Conservation (phyloP, 2,888 invertebrate species). For the Lissocephala sabroskyi region DNA sequence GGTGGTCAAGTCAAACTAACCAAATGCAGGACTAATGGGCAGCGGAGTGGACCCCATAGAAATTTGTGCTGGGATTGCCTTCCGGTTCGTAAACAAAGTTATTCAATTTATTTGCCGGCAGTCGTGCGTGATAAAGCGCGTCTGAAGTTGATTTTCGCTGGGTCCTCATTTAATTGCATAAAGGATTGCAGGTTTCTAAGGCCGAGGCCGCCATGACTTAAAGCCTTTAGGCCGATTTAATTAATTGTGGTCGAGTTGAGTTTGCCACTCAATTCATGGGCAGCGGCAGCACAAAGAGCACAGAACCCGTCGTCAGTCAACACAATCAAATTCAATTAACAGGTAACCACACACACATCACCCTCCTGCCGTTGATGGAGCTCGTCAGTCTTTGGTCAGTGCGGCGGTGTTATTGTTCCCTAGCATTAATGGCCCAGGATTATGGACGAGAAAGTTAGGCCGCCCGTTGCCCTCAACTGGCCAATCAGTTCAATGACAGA, state of each 20-base stretch:
- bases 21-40: not conserved
- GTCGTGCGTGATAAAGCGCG: conserved; percentile 21
- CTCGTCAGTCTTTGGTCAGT: no score
- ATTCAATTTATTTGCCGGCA: conserved; percentile 51
- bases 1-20: conserved; percentile 40
- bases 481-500: conserved; percentile 36
- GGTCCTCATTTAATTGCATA: conserved; percentile 42
- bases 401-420: no score
- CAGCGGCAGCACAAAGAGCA: no score
- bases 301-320: no score
- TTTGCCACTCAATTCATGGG: not conserved
- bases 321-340: conserved; percentile 38
- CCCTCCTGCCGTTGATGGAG: not conserved
- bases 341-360: not conserved
- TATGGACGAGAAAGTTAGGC: conserved; percentile 27
- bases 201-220: no score
- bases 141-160: conserved; percentile 36
- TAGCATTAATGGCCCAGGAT: conserved; percentile 37
- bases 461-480: not conserved
- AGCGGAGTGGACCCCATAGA: no score
- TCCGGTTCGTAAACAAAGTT: no score
- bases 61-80: no score
- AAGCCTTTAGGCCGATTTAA: no score
- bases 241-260: no score
- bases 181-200: no score